Base-by-base conservation (phyloP, 2,113 vertebrate genomes). In the Centropristis striata region DNA sequence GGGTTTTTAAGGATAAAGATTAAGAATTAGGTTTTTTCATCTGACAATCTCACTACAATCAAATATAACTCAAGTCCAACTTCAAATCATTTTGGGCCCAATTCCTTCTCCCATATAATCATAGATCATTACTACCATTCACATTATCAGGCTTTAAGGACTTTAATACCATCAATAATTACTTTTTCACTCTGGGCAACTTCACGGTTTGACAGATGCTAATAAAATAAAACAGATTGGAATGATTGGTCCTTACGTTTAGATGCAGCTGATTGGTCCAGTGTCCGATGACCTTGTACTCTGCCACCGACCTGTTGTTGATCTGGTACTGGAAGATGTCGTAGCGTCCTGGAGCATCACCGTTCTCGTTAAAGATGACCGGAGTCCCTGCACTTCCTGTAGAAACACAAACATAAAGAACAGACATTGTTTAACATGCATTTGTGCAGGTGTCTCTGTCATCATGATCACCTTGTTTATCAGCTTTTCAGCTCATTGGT, bases 281-380 rank as follows among this genome's bases (percentile, higher is more conserved):
- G 21, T 96, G 96, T 47, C 98, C 98, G 23, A 99, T 98, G 84
- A 97, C 88, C 94, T 96, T 98, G 92, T 99, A 99, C 90, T 97
- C 98, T 57, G 97, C 91, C n/a, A 88, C 94, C 2, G 93, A 94
- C 66, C 78, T 92, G 84, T 98, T 98, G 88, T 83, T 95, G 79
- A 97, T 96, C 92, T 99, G 98, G 91, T 99, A 99, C 79, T 99
- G 98, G 90, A 98, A 99, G 92, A 99, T 98, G 91, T 99, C 97
- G 21, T 99, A 99, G 37, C 98, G 98, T 41, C 98, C 98, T 20
- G 98, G 98, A 72, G 98, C 98, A 70, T 99, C 98, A 70, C 98
- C 98, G 10, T 99, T 99, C 93, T 98, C 97, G 88, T 99, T 99
- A 83, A 98, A 99, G 60, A 94, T 94, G 71, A 99, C 98, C 3